Conservation (phyloP, 2,113 vertebrate species). For the Polyodon spathula region DNA sequence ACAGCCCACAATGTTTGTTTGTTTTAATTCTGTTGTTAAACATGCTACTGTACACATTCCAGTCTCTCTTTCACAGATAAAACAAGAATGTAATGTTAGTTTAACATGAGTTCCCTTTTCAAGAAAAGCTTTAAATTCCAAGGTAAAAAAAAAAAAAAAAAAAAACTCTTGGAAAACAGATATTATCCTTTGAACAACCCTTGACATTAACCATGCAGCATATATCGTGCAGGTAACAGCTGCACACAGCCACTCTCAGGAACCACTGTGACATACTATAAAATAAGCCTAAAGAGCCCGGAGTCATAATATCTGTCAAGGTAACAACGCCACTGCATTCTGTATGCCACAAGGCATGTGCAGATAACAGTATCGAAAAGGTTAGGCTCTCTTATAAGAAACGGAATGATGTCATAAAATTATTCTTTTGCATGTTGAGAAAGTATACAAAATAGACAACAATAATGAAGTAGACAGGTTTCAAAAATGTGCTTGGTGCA, state of each 20-base stretch:
- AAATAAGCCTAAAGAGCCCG: slow-evolving; percentile 3
- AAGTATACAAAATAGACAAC: background rate
- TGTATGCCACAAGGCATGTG: background rate
- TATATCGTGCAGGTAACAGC: background rate
- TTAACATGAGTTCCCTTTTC: background rate
- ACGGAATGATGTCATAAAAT: background rate
- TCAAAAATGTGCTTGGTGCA: background rate
- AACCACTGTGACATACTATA: slow-evolving; percentile 1
- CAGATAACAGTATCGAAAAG: background rate
- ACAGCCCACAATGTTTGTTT: too few species aligned
- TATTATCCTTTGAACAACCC: background rate
- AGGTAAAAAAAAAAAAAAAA: background rate
- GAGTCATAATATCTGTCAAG: slow-evolving; percentile 6
- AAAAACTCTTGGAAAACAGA: background rate
- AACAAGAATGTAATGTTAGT: background rate
- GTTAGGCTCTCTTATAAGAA: background rate
- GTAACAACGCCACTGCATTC: slow-evolving; percentile 1
- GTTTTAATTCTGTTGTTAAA: too few species aligned
- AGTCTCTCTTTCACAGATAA: too few species aligned
- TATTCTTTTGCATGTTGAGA: background rate
- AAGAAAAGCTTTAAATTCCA: background rate
- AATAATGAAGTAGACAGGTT: background rate
- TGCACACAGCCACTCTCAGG: background rate
- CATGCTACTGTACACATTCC: too few species aligned
- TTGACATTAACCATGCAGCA: background rate